Percentiles rank a stretch among this genome's conserved stretches.
Evolutionary conservation across 2,888 invertebrate genomes (phyloP).

Genomic region (Eristalis pertinax): DNA sequence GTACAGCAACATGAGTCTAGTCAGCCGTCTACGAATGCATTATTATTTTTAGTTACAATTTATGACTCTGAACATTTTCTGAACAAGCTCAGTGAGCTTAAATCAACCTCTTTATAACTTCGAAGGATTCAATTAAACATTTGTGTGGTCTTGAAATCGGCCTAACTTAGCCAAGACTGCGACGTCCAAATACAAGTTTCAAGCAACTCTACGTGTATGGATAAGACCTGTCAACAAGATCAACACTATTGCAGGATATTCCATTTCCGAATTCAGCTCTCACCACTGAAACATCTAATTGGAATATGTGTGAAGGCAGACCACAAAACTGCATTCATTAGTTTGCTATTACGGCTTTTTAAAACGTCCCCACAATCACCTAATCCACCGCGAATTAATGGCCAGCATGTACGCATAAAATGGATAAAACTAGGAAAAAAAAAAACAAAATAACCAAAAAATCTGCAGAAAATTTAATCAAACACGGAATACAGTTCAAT

Average conservation of each 20-base stretch:
- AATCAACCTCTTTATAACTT: too few relatives aligned
- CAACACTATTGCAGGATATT: not conserved
- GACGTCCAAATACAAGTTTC: too few relatives aligned
- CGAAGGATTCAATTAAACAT: too few relatives aligned
- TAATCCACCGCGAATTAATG: conserved; percentile 51
- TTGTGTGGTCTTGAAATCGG: too few relatives aligned
- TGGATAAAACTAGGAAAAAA: not conserved
- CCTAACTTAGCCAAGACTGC: too few relatives aligned
- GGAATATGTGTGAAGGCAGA: not conserved
- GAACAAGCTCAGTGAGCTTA: too few relatives aligned
- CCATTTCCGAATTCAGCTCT: not conserved
- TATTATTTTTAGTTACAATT: too few relatives aligned
- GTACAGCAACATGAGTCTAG: too few relatives aligned
- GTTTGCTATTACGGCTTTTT: not conserved
- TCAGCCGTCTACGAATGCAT: too few relatives aligned
- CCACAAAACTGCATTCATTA: not conserved
- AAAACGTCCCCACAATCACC: conserved; percentile 47
- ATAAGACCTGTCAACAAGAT: not conserved
- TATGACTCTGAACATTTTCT: too few relatives aligned
- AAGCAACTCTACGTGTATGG: not conserved
- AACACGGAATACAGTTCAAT: conserved; percentile 51
- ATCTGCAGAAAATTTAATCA: conserved; percentile 62
- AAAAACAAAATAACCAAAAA: not conserved
- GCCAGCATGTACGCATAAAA: conserved; percentile 29
- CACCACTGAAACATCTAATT: not conserved